Evolutionary conservation across 1,140 invertebrate genomes (phyloP).

Genomic region (Pachypsylla venusta): DNA sequence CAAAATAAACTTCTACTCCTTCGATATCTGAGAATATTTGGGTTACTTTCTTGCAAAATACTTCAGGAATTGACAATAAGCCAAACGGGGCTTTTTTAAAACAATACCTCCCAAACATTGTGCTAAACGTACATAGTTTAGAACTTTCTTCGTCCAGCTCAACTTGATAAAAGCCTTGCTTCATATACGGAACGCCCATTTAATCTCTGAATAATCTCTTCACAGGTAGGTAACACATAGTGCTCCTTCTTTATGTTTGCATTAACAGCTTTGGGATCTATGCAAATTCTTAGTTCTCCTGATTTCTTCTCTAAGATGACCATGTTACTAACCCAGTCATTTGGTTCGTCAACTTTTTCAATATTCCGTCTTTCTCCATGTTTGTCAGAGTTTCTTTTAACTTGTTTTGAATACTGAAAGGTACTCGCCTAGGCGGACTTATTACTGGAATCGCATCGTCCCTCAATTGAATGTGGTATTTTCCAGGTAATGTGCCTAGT

Average conservation of each 20-base stretch:
- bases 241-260: conserved; percentile 30
- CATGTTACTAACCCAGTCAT: conserved; percentile 34
- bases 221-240: conserved; percentile 31
- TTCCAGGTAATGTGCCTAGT: conserved; percentile 13
- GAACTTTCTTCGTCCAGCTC: conserved; percentile 27
- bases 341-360: conserved; percentile 25
- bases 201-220: conserved; percentile 31
- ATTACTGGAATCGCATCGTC: conserved; percentile 23
- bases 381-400: conserved; percentile 16
- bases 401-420: conserved; percentile 25
- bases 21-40: conserved; percentile 24
- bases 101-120: conserved; percentile 28
- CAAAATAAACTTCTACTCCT: conserved; percentile 26
- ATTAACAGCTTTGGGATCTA: conserved; percentile 37
- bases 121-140: conserved; percentile 29
- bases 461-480: conserved; percentile 19
- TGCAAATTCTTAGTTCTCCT: conserved; percentile 32
- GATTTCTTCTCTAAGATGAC: conserved; percentile 34
- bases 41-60: conserved; percentile 23
- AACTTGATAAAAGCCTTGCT: conserved; percentile 33
- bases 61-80: conserved; percentile 22
- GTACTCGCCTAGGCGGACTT: conserved; percentile 26
- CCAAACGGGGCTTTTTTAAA: conserved; percentile 26
- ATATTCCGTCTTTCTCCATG: conserved; percentile 27
- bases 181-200: conserved; percentile 30